Conservation (phyloP, 2,797 vertebrate genomes). For the Leptoclinus maculatus region DNA sequence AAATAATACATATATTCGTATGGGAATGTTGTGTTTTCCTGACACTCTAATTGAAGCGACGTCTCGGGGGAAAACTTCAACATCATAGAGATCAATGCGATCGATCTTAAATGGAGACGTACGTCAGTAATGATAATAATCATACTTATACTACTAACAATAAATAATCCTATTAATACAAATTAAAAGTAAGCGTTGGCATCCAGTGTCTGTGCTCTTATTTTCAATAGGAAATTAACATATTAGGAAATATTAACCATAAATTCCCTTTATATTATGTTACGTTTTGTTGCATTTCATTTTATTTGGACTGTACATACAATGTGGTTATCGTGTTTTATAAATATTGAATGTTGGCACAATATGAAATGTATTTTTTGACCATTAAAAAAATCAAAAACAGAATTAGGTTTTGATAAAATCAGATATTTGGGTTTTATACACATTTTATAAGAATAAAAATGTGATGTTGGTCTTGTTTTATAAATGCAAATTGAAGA, state of each 20-base stretch:
- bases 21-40: background rate
- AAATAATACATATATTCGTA: background rate
- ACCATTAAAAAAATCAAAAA: background rate
- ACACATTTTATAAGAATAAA: background rate
- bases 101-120: background rate
- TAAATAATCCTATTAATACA: background rate
- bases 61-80: background rate
- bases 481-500: background rate
- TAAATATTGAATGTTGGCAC: background rate
- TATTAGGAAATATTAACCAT: background rate
- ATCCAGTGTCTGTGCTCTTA: background rate
- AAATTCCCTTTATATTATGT: background rate
- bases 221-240: background rate
- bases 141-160: background rate
- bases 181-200: background rate
- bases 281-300: background rate
- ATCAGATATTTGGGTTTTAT: background rate
- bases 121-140: background rate
- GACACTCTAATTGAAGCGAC: background rate
- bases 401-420: background rate
- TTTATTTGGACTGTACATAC: background rate
- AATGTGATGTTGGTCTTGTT: background rate
- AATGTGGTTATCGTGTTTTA: background rate
- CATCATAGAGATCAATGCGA: background rate
- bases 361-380: background rate